Base-by-base conservation (phyloP, 2,113 vertebrate genomes). In the Pimephales promelas region DNA sequence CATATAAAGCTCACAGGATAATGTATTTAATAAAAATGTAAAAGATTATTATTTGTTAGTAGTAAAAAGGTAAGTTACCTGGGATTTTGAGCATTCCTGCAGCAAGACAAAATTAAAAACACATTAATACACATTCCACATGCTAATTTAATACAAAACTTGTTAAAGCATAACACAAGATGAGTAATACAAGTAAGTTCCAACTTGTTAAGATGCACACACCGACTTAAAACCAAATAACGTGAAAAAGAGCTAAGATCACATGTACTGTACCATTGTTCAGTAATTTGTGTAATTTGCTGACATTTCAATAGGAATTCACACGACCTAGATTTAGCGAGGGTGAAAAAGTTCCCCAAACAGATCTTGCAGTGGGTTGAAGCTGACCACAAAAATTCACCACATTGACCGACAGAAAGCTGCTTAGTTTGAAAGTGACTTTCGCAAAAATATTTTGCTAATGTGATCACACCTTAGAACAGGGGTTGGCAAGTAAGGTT, bases 61-160 rank as follows among this genome's bases (percentile, higher is more conserved):
- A 78, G 10, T 59, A 78, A 70, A 49, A 54, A 52, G 36, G 71
- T 14, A 52, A 62, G 40, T 88, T 84, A 86, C 87, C 87, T 88
- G 87, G 59, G 84, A 86, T 84, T 88, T 88, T 16, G 84, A 68
- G 54, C 82, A 78, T 24, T 88, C 87, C 84, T 86, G 74, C 47
- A 61, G 9, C 10, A 36, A 22, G 34, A 54, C 13, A 31, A 28
- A 56, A 79, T 24, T 24, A 62, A 75, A 68, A 36, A 52, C 2
- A 1, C 24, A 36, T 54, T 26, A 73, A 26, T 86, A 84, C 4
- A 74, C 24, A 74, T 5, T 52, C 9, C 10, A 36, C 47, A 24
- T 7, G 10, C 77, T 80, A 13, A 56, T 22, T 45, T 22, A 43
- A 18, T 22, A 22, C n/a, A 47, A 26, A 45, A 34, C 7, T 43